Evolutionary conservation across 2,113 vertebrate genomes (phyloP).

Genomic region (Clarias magur): DNA sequence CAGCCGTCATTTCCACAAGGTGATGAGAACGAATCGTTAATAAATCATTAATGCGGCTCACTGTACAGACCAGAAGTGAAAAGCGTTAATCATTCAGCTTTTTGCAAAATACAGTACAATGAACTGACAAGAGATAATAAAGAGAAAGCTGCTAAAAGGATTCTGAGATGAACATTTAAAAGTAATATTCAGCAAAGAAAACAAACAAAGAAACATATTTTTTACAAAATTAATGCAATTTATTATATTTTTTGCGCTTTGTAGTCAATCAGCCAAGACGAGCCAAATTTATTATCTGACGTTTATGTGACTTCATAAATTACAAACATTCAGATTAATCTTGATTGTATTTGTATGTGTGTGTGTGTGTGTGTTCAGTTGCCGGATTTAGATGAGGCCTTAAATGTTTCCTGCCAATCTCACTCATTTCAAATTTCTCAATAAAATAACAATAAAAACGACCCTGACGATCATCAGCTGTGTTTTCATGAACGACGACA

Average conservation of each 20-base stretch:
- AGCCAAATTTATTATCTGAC: not conserved
- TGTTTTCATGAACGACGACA: not conserved
- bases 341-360: not conserved
- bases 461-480: not conserved
- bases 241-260: not conserved
- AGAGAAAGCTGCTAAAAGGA: not conserved
- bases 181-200: not conserved
- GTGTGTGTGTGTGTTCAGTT: not conserved
- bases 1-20: not conserved
- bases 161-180: not conserved
- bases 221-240: not conserved
- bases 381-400: not conserved
- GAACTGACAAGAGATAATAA: not conserved
- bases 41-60: not conserved
- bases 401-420: not conserved
- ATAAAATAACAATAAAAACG: not conserved
- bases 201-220: not conserved
- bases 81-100: not conserved
- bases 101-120: constrained; percentile 4
- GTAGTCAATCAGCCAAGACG: not conserved
- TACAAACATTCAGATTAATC: not conserved
- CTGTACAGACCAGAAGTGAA: not conserved
- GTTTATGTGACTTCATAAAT: not conserved
- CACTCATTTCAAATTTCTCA: not conserved
- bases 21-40: not conserved